These are phyloP conservation scores for Parazoanthus swiftii DNA, from an alignment of 92 coral and sea anemone genomes.

Conservation along the genomic window DNA sequence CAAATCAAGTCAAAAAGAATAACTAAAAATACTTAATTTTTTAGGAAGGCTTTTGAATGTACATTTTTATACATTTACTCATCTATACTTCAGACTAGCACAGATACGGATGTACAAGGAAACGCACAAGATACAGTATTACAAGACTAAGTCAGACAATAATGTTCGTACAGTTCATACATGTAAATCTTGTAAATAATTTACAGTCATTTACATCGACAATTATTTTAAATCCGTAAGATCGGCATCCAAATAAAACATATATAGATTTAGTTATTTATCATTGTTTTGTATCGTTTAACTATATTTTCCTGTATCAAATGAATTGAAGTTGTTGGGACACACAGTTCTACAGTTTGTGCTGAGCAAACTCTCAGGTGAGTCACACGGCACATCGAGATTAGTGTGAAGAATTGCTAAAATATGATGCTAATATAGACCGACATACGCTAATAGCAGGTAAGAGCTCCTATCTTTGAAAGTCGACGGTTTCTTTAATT, in stretches of 20 bases:
- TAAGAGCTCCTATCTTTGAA: too few species aligned
- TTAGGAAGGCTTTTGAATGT: neutral
- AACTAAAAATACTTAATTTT: neutral
- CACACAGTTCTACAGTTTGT: too few species aligned
- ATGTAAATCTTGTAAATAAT: constrained; percentile 1
- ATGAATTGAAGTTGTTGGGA: neutral
- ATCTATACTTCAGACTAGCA: neutral
- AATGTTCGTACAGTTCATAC: neutral
- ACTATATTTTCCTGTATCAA: too few species aligned
- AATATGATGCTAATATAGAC: too few species aligned
- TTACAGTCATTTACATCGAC: neutral
- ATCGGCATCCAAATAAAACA: constrained; percentile 5
- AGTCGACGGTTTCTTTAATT: too few species aligned
- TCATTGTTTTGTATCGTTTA: neutral
- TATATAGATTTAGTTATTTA: neutral
- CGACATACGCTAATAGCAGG: too few species aligned
- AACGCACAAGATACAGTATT: neutral
- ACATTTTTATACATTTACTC: too few species aligned
- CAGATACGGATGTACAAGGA: neutral
- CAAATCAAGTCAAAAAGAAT: too few species aligned
- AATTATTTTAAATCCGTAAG: neutral
- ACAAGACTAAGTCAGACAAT: neutral
- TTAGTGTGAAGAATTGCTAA: too few species aligned
- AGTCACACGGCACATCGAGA: too few species aligned
- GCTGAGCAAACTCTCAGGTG: too few species aligned